phyloP scores from a whole-genome alignment of 2,113 vertebrate species.

The Aegypius monachus region DNA sequence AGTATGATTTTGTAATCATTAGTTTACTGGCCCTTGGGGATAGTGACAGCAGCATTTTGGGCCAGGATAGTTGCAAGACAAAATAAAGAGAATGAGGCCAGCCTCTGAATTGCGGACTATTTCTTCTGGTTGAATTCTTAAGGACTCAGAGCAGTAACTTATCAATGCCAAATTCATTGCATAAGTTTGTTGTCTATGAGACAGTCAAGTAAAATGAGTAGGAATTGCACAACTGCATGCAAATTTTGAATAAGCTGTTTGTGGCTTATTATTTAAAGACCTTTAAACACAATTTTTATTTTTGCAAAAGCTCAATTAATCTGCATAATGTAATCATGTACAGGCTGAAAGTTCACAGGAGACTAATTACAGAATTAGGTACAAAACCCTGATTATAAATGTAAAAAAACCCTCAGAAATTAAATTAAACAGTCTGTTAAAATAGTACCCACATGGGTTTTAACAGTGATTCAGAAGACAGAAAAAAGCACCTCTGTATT shows the following conservation, averaged over 20 bases:
- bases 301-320: not conserved
- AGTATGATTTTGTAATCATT: not conserved
- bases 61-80: not conserved
- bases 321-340: not conserved
- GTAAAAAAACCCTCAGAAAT: not conserved
- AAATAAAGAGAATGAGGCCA: not conserved
- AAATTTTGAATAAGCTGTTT: not conserved
- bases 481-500: not conserved
- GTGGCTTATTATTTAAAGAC: not conserved
- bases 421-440: not conserved
- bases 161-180: not conserved
- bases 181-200: not conserved
- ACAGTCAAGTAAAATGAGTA: not conserved
- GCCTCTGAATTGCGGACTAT: not conserved
- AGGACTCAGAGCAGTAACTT: not conserved
- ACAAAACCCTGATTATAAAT: accelerated
- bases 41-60: not conserved
- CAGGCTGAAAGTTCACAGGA: not conserved
- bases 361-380: not conserved
- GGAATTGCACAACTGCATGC: not conserved
- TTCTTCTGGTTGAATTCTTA: not conserved
- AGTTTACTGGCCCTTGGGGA: not conserved
- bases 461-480: not conserved
- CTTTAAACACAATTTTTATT: not conserved
- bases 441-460: not conserved